Evolutionary conservation across 2,797 vertebrate genomes (phyloP).

Genomic region (Peromyscus nudipes): DNA sequence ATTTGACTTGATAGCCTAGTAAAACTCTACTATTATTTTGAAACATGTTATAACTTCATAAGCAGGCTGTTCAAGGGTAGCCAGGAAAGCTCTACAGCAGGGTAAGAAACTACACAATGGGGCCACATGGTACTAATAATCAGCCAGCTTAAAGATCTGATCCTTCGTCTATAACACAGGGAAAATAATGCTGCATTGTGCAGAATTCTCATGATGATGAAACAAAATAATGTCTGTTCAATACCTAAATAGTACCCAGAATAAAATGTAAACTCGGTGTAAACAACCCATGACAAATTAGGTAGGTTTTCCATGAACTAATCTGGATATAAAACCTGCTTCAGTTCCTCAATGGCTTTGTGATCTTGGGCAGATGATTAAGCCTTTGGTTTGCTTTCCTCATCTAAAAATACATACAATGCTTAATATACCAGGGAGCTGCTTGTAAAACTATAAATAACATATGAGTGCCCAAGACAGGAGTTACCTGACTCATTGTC

Average conservation of each 20-base stretch:
- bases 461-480: background rate
- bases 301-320: background rate
- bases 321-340: background rate
- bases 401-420: background rate
- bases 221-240: background rate
- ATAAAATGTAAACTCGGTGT: background rate
- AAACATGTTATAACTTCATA: conserved; percentile 2
- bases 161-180: background rate
- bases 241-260: background rate
- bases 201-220: background rate
- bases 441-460: background rate
- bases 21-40: background rate
- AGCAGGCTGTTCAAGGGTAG: background rate
- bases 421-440: background rate
- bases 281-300: background rate
- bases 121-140: background rate
- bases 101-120: background rate
- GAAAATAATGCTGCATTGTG: background rate
- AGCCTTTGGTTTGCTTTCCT: background rate
- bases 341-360: background rate
- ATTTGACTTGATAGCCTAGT: background rate
- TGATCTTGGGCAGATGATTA: background rate
- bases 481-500: background rate
- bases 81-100: background rate
- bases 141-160: background rate